Percentiles rank a stretch among this genome's conserved stretches.
Conservation (phyloP, 2,113 vertebrate species). For the Coptodon bakossiorum region DNA sequence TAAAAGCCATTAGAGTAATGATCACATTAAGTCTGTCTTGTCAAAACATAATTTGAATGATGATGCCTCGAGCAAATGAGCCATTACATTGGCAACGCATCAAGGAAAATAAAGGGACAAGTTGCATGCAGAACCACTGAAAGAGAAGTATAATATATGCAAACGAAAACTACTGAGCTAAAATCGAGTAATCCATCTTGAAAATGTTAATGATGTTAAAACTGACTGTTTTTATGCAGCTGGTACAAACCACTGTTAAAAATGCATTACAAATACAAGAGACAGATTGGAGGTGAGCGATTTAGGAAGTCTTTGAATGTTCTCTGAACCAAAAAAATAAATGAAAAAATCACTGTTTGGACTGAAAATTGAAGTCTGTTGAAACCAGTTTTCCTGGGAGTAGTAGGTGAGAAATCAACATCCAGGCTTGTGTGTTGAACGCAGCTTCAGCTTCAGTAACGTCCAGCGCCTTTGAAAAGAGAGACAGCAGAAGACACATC, state of each 20-base stretch:
- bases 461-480: conserved; percentile 36
- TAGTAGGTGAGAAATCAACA: not conserved
- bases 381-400: not conserved
- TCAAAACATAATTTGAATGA: conserved; percentile 56
- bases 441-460: not conserved
- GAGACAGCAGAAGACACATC: not conserved
- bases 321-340: not conserved
- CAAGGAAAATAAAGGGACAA: conserved; percentile 27
- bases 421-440: not conserved
- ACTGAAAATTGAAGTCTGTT: not conserved
- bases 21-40: conserved; percentile 48
- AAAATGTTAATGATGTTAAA: conserved; percentile 12
- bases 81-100: conserved; percentile 31
- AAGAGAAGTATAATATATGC: conserved; percentile 18
- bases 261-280: not conserved
- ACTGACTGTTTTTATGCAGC: not conserved
- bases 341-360: not conserved
- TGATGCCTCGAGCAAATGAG: conserved; percentile 25
- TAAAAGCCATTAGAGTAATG: conserved; percentile 51
- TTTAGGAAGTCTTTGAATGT: not conserved
- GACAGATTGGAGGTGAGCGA: not conserved
- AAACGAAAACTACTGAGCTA: not conserved
- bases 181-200: conserved; percentile 31
- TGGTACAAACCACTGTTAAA: not conserved
- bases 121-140: not conserved